Evolutionary conservation across 2,797 vertebrate genomes (phyloP).

Genomic region (Neomorphus geoffroyi): DNA sequence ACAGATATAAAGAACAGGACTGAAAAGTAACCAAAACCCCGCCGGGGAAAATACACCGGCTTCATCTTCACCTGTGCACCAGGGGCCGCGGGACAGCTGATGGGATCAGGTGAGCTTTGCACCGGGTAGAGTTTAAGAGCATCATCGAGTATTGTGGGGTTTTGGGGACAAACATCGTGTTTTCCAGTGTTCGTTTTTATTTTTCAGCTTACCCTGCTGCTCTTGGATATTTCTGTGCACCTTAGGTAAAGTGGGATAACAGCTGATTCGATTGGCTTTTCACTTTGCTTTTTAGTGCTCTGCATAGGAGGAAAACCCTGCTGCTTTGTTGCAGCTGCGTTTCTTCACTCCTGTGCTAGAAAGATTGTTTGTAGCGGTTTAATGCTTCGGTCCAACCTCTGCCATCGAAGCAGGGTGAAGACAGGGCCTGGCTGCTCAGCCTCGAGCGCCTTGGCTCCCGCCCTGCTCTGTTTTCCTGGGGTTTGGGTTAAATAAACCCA

Average conservation of each 20-base stretch:
- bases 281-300: not conserved
- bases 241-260: not conserved
- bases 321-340: not conserved
- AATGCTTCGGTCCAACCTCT: not conserved
- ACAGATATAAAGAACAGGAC: conserved; percentile 16
- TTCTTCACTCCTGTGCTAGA: not conserved
- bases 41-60: not conserved
- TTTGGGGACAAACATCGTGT: not conserved
- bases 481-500: not conserved
- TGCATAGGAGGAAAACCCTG: not conserved
- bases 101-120: conserved; percentile 75
- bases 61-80: conserved; percentile 21
- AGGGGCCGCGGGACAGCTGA: conserved; percentile 61
- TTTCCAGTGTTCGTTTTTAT: not conserved
- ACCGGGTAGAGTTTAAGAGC: not conserved
- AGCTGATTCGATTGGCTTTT: not conserved
- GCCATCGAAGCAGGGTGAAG: not conserved
- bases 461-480: not conserved
- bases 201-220: not conserved
- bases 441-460: fast-evolving
- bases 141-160: not conserved
- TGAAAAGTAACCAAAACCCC: conserved; percentile 36
- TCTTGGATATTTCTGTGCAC: not conserved
- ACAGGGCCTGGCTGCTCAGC: not conserved
- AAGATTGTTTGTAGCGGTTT: not conserved